Conservation (phyloP, 2,888 invertebrate species). For the Zaprionus lineosus region DNA sequence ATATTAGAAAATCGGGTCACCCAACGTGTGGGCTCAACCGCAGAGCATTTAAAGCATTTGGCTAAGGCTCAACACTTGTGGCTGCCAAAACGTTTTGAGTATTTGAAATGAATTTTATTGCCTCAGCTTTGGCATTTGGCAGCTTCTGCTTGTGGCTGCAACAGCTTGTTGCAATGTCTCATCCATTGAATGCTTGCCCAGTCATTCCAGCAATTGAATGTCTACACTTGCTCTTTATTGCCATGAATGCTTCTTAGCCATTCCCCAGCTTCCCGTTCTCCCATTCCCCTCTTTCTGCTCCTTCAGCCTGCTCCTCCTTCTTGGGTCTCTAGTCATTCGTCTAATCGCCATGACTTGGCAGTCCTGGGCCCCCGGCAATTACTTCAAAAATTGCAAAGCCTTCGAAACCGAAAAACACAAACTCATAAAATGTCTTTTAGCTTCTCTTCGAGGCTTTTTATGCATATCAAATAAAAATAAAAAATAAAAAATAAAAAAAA, state of each 20-base stretch:
- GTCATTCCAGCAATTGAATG: conserved; percentile 53
- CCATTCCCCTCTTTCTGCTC: background rate
- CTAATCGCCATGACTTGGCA: conserved; percentile 57
- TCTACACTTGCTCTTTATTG: no score
- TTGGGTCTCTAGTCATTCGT: conserved; percentile 32
- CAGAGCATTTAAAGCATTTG: no score
- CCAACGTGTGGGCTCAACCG: conserved; percentile 1
- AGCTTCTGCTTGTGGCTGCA: conserved; percentile 28
- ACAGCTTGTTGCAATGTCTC: conserved; percentile 49
- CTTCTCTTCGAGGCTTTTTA: conserved; percentile 4
- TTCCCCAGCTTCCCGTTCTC: no score
- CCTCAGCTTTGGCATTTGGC: conserved; percentile 34
- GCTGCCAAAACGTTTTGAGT: conserved; percentile 42
- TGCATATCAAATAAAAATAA: no score
- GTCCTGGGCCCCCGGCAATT: conserved; percentile 45
- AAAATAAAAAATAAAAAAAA: no score
- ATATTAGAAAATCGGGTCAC: background rate
- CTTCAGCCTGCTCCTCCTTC: background rate
- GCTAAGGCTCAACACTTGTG: background rate
- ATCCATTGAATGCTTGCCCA: conserved; percentile 21
- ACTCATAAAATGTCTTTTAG: conserved; percentile 1
- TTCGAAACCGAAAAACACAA: conserved; percentile 14
- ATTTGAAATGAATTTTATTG: conserved; percentile 36
- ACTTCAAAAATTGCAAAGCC: conserved; percentile 34
- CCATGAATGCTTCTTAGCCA: background rate